Evolutionary conservation across 2,888 invertebrate genomes (phyloP).

Genomic region (Xestia xanthographa): DNA sequence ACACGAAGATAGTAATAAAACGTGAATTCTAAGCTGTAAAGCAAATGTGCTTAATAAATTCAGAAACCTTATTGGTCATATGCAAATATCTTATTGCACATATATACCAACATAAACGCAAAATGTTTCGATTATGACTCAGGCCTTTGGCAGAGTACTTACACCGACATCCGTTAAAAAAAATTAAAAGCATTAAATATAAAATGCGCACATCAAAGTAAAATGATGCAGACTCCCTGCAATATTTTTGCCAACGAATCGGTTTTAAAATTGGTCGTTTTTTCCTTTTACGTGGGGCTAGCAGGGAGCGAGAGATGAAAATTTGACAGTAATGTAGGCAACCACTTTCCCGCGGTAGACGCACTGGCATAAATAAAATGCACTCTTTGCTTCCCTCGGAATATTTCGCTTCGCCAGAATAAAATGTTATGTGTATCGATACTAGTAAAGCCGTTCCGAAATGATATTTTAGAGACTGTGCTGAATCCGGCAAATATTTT

Average conservation of each 20-base stretch:
- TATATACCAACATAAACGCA: constrained; percentile 47
- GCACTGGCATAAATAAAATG: constrained; percentile 74
- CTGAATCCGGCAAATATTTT: constrained; percentile 43
- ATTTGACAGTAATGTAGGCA: constrained; percentile 84
- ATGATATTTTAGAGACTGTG: constrained; percentile 49
- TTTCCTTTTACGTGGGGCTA: constrained; percentile 57
- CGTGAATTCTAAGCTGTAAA: constrained; percentile 37
- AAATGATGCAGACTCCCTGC: constrained; percentile 41
- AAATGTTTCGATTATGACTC: constrained; percentile 53
- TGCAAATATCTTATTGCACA: constrained; percentile 46
- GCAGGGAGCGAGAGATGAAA: constrained; percentile 72
- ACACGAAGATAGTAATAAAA: constrained; percentile 42
- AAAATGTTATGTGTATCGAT: constrained; percentile 60
- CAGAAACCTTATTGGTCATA: constrained; percentile 37
- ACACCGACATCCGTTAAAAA: constrained; percentile 12
- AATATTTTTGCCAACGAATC: constrained; percentile 63
- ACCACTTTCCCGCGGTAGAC: constrained; percentile 79
- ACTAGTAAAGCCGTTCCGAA: constrained; percentile 51
- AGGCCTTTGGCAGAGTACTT: constrained; percentile 8
- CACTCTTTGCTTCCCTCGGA: constrained; percentile 76
- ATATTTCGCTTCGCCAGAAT: constrained; percentile 57
- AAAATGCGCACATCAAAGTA: constrained; percentile 54
- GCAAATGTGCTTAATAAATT: constrained; percentile 55
- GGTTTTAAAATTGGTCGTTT: constrained; percentile 69
- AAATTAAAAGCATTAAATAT: constrained; percentile 42